A percentile compares a stretch with the other conserved stretches of the same genome.
Evolutionary conservation across 2,113 vertebrate genomes (phyloP).

Genomic region (Gavia stellata): DNA sequence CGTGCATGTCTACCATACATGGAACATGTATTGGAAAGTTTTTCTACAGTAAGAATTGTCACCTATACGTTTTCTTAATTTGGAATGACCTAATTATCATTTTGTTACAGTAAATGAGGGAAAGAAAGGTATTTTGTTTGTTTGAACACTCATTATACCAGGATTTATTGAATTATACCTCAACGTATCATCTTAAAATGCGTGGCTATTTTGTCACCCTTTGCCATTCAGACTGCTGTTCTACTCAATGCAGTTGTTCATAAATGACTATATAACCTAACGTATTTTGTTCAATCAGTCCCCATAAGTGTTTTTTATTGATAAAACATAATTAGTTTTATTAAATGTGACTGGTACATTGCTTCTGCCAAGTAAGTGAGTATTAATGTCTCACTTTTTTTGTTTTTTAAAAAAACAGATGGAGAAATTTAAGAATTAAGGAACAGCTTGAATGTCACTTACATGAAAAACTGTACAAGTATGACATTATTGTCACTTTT

Average conservation of each 20-base stretch:
- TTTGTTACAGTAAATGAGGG: not conserved
- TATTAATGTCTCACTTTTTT: not conserved
- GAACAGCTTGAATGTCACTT: conserved; percentile 48
- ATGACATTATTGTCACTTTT: conserved; percentile 36
- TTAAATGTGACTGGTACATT: conserved; percentile 1
- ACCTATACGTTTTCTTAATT: not conserved
- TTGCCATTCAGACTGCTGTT: not conserved
- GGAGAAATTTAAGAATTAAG: conserved; percentile 32
- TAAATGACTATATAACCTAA: not conserved
- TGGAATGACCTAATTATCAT: not conserved
- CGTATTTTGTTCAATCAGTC: not conserved
- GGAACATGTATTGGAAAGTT: not conserved
- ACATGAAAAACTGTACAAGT: not conserved
- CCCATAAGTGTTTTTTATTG: conserved; percentile 9
- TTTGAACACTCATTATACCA: not conserved
- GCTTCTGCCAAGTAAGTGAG: not conserved
- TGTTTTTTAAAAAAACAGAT: not conserved
- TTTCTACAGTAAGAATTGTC: not conserved
- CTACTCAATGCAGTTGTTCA: not conserved
- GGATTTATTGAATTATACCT: not conserved
- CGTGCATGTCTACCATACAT: not conserved
- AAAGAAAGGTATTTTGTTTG: not conserved
- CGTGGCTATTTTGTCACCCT: not conserved
- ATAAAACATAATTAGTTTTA: conserved; percentile 34
- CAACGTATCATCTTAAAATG: not conserved